Conservation (phyloP, 2,113 vertebrate species). For the Mesembrinibis cayennensis region DNA sequence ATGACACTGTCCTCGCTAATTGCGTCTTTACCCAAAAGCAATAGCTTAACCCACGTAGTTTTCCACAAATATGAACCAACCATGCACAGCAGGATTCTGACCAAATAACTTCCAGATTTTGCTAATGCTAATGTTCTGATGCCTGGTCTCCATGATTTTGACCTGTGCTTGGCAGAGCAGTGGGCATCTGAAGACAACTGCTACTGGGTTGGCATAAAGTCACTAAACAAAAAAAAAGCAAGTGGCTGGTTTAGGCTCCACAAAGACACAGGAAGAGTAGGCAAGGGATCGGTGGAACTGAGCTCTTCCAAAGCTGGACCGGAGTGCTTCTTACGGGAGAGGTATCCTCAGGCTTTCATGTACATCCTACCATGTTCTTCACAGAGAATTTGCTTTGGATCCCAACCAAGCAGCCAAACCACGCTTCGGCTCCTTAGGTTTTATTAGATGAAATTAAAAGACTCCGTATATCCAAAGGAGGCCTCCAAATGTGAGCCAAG, state of each 20-base stretch:
- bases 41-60: accelerated
- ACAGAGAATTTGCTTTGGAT: neutral
- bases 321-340: accelerated
- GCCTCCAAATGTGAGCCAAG: neutral
- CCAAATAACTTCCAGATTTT: conserved; percentile 3
- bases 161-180: neutral
- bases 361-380: neutral
- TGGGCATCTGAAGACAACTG: neutral
- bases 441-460: neutral
- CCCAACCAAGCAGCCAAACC: neutral
- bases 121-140: neutral
- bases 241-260: neutral
- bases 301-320: neutral
- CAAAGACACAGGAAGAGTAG: neutral
- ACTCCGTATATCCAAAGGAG: neutral
- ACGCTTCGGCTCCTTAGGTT: neutral
- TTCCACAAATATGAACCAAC: neutral
- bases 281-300: neutral
- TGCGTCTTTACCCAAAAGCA: neutral
- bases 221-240: neutral
- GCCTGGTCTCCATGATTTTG: neutral
- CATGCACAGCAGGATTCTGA: neutral
- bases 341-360: neutral
- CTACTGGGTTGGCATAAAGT: neutral
- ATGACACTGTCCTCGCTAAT: neutral